Evolutionary conservation across 1,140 invertebrate genomes (phyloP), one percentile per base, ranked within the genome.

Genomic region (Drosophila busckii): DNA sequence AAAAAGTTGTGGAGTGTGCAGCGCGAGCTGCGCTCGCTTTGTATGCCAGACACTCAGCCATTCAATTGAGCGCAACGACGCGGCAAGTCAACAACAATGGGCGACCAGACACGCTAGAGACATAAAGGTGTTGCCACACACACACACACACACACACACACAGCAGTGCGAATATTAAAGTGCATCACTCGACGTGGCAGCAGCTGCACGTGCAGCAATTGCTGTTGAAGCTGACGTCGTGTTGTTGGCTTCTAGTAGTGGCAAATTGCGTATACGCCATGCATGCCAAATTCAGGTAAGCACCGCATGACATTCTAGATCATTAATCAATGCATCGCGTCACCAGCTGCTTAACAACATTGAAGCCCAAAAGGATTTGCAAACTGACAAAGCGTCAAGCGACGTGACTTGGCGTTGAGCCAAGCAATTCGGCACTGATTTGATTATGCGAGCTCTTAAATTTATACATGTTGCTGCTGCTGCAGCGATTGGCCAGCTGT

Each of bases 251-350:
- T 17, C 23, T 53, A 23, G 23, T 15, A 48, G 12, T 28, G n/a
- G 10, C 12, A 48, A 55, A 71, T 63, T 55, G 56, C 59, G 63
- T 41, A 78, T 67, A 67, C 67, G 73, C 34, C 56, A 45, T 58
- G 53, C 38, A 65, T 52, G 48, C 52, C 37, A 16, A 44, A 34
- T 29, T 25, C 17, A 29, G 12, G 25, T 59, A 31, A 46, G 48
- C 31, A 34, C 13, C 9, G 29, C 26, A 29, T 46, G 48, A 64
- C 50, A n/a, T n/a, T n/a, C n/a, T n/a, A n/a, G n/a, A 34, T 50
- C 64, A 80, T 80, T 82, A 82, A 82, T 82, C 73, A 80, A 64
- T 50, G 20, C 28, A 50, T 46, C 35, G 25, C 25, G 23, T 9
- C 38, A 15, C 3, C 10, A 7, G 3, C 12, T n/a, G n/a, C n/a